Conservation (phyloP, 2,888 invertebrate species). For the Metallyticus violacea region DNA sequence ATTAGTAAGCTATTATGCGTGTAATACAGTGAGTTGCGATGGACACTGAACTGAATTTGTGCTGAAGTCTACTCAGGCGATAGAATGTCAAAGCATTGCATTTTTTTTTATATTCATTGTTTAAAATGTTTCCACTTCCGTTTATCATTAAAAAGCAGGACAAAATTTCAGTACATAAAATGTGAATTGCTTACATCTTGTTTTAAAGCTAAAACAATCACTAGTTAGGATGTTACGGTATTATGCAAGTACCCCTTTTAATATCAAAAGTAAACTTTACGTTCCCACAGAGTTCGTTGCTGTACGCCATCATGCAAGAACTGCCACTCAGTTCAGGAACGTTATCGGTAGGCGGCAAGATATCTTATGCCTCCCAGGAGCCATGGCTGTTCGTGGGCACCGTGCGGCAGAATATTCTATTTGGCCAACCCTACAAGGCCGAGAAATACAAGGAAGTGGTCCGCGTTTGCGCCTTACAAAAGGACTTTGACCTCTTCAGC, state of each 20-base stretch:
- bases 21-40: no score
- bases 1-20: no score
- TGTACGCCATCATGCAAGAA: constrained; percentile 72
- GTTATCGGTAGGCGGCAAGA: constrained; percentile 57
- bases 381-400: constrained; percentile 74
- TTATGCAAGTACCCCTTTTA: background rate
- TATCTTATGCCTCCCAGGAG: constrained; percentile 76
- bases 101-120: no score
- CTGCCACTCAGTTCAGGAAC: constrained; percentile 61
- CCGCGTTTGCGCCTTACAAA: constrained; percentile 60
- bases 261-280: background rate
- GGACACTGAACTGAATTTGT: no score
- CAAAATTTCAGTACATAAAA: no score
- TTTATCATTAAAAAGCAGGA: no score
- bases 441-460: constrained; percentile 52
- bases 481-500: constrained; percentile 68
- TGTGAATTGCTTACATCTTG: no score
- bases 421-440: constrained; percentile 63
- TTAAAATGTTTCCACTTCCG: no score
- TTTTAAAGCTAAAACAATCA: no score
- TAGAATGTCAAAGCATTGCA: no score
- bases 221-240: background rate
- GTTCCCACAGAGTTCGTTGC: constrained; percentile 52
- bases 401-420: constrained; percentile 75
- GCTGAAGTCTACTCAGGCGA: no score